A percentile compares a stretch with the other conserved stretches of the same genome.
These are phyloP conservation scores for Lepus americanus DNA, from an alignment of 2,113 vertebrate species.

Conservation along the genomic window DNA sequence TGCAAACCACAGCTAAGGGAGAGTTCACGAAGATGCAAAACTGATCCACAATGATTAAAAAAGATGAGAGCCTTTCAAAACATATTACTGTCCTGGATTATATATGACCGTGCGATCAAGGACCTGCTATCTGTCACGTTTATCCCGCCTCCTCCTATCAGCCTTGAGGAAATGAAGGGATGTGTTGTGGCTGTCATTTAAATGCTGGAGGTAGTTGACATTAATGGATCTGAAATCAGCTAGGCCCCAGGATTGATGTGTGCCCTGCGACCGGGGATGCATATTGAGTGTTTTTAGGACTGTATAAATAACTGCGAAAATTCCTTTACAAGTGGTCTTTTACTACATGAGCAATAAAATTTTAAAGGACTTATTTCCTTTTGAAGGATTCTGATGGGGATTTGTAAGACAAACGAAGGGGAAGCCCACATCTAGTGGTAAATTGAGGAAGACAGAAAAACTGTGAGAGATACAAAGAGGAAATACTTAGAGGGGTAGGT, in stretches of 20 bases:
- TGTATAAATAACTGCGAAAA: neutral
- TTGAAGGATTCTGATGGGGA: neutral
- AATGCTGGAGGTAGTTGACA: neutral
- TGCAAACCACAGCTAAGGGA: neutral
- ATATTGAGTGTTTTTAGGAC: neutral
- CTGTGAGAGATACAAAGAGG: neutral
- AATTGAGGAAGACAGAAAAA: neutral
- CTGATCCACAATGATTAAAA: neutral
- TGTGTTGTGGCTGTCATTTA: neutral
- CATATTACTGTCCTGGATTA: neutral
- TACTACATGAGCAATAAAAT: neutral
- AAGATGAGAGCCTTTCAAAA: conserved; percentile 1
- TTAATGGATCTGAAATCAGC: neutral
- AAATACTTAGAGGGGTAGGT: neutral
- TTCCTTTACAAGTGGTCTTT: neutral
- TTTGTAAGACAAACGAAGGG: neutral
- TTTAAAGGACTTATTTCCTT: neutral
- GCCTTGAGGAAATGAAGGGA: neutral
- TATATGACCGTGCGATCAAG: neutral
- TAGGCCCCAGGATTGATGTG: neutral
- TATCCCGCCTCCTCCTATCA: neutral
- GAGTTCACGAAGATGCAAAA: neutral
- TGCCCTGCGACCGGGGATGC: rapidly evolving
- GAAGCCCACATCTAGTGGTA: neutral
- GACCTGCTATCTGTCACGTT: neutral